Percentiles rank a stretch among this genome's conserved stretches.
phyloP scores from a whole-genome alignment of 2,888 invertebrate genomes.

The Thysanoteuthis rhombus region DNA sequence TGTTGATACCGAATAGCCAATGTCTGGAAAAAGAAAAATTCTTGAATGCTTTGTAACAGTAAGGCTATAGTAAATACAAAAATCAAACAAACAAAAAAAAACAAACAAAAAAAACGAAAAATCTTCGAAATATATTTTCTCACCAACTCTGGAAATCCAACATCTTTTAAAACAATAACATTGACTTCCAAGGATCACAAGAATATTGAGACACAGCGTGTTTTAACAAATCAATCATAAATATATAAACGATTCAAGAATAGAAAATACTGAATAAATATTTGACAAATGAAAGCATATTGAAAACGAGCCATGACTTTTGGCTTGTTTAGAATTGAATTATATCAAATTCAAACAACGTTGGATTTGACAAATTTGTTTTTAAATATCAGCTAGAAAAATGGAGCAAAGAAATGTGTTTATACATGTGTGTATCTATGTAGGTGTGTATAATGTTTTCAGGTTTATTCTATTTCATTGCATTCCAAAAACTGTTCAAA shows the following conservation, averaged over 20 bases:
- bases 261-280: not conserved
- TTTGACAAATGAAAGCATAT: not conserved
- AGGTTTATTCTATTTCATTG: not conserved
- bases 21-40: no score
- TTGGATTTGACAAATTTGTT: not conserved
- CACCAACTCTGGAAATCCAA: no score
- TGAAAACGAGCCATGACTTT: not conserved
- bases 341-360: not conserved
- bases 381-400: not conserved
- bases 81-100: no score
- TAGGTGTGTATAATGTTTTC: not conserved
- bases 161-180: no score
- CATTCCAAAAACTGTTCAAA: not conserved
- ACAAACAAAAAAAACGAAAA: not conserved
- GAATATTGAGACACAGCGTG: not conserved
- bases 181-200: no score
- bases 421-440: not conserved
- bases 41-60: no score
- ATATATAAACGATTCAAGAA: not conserved
- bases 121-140: not conserved
- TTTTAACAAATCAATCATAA: not conserved
- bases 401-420: not conserved
- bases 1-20: no score
- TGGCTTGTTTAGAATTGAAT: not conserved
- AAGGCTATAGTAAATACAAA: no score